phyloP scores from a whole-genome alignment of 2,797 vertebrate species.

The Acanthopagrus latus region DNA sequence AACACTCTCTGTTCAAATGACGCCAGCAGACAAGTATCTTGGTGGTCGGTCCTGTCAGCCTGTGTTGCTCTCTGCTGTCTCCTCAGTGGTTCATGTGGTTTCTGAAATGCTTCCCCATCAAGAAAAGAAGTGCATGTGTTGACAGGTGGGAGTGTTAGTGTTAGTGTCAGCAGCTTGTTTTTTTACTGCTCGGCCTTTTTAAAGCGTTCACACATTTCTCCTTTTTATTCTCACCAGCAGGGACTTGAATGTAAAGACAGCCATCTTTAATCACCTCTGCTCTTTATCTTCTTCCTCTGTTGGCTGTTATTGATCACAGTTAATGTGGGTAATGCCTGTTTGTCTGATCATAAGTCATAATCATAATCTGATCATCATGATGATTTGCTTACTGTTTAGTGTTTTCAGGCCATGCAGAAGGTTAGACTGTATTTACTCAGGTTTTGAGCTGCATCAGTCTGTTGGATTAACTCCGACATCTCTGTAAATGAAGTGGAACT shows the following conservation, averaged over 20 bases:
- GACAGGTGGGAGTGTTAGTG: constrained; percentile 19
- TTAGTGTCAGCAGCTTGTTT: constrained; percentile 41
- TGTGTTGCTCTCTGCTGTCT: not conserved
- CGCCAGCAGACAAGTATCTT: too few species aligned
- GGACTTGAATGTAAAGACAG: constrained; percentile 16
- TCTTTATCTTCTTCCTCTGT: constrained; percentile 1
- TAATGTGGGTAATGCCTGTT: not conserved
- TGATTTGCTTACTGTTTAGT: not conserved
- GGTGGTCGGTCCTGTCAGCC: too few species aligned
- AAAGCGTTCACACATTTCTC: constrained; percentile 24
- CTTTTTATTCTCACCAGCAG: constrained; percentile 29
- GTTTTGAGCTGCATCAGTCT: not conserved
- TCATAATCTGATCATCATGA: too few species aligned
- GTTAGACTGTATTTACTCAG: constrained; percentile 4
- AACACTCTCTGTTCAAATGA: too few species aligned
- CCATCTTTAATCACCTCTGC: constrained; percentile 13
- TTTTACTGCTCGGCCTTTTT: constrained; percentile 38
- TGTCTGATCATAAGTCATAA: constrained; percentile 7
- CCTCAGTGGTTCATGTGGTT: constrained; percentile 27
- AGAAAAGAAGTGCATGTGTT: constrained; percentile 20
- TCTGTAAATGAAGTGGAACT: not conserved
- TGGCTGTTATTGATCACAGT: constrained; percentile 13
- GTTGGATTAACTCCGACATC: not conserved
- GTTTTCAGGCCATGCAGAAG: not conserved
- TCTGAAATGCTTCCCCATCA: constrained; percentile 23